Evolutionary conservation across 2,888 invertebrate species (phyloP).

Genomic region (Orthosia gracilis): DNA sequence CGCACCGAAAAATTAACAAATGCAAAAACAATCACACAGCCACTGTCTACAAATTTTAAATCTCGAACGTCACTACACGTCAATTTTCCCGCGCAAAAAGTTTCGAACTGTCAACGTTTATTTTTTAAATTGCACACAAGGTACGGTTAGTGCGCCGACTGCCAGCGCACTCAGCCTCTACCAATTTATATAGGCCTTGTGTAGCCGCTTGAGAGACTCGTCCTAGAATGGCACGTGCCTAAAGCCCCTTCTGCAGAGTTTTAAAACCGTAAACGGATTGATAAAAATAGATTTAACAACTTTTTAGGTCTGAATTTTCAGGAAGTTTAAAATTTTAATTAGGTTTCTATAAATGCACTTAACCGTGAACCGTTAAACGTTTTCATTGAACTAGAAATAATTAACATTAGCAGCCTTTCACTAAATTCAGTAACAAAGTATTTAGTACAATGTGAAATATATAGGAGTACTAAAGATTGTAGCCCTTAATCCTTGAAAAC

Average conservation of each 20-base stretch:
- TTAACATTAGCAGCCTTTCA: slow-evolving; percentile 21
- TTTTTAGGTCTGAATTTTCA: slow-evolving; percentile 23
- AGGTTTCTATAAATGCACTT: slow-evolving; percentile 15
- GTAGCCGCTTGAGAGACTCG: slow-evolving; percentile 69
- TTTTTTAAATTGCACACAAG: slow-evolving; percentile 68
- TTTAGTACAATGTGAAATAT: too few species aligned
- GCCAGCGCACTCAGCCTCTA: slow-evolving; percentile 72
- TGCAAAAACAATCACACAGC: slow-evolving; percentile 39
- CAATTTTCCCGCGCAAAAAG: slow-evolving; percentile 63
- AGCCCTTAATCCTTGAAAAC: too few species aligned
- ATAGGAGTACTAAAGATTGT: too few species aligned
- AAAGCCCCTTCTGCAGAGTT: slow-evolving; percentile 52
- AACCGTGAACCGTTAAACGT: slow-evolving; percentile 26
- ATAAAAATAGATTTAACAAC: slow-evolving; percentile 1
- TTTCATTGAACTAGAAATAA: neutral
- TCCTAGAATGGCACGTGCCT: slow-evolving; percentile 66
- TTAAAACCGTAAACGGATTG: slow-evolving; percentile 13
- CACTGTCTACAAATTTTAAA: slow-evolving; percentile 43
- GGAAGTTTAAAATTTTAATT: slow-evolving; percentile 31
- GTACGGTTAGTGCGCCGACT: slow-evolving; percentile 74
- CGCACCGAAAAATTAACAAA: slow-evolving; percentile 32
- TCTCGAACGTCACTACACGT: slow-evolving; percentile 53
- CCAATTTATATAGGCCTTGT: slow-evolving; percentile 83
- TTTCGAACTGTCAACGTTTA: slow-evolving; percentile 44
- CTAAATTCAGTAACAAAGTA: neutral